These are phyloP conservation scores for Mesochorus sp. DNA, from an alignment of 2,888 invertebrate species.

Conservation along the genomic window DNA sequence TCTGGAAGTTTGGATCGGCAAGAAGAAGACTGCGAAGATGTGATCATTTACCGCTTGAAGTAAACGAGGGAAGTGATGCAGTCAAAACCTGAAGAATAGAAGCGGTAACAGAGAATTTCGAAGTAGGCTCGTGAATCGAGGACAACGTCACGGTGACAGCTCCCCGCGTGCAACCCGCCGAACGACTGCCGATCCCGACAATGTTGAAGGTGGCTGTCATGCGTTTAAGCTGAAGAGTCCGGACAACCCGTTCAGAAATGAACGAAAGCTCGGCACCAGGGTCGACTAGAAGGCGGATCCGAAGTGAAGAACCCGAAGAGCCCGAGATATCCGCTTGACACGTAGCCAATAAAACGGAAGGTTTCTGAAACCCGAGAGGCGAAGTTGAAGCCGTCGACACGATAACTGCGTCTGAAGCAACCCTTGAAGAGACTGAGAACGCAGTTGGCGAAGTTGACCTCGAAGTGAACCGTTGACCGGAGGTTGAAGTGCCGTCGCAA, in stretches of 20 bases:
- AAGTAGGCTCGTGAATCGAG: not conserved
- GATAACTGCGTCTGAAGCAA: not conserved
- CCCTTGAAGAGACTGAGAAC: not conserved
- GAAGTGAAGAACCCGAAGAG: not conserved
- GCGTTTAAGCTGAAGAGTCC: not conserved
- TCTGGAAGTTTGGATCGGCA: slow-evolving; percentile 13
- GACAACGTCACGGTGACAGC: not conserved
- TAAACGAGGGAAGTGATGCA: not conserved
- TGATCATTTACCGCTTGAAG: not conserved
- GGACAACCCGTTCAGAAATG: not conserved
- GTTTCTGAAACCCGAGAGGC: not conserved
- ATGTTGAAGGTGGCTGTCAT: not conserved
- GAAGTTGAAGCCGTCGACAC: not conserved
- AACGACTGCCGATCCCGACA: not conserved
- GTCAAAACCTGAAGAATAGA: not conserved
- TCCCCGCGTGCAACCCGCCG: slow-evolving; percentile 1
- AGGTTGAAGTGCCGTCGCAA: not conserved
- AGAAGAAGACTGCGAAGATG: slow-evolving; percentile 4
- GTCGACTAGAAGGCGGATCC: not conserved
- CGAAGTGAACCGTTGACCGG: not conserved
- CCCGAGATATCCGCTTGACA: not conserved
- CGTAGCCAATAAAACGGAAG: not conserved
- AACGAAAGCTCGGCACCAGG: slow-evolving; percentile 4
- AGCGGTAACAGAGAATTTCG: not conserved
- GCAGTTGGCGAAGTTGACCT: not conserved